Base-by-base conservation (phyloP, 1,140 invertebrate species). In the Neelides sp. region DNA sequence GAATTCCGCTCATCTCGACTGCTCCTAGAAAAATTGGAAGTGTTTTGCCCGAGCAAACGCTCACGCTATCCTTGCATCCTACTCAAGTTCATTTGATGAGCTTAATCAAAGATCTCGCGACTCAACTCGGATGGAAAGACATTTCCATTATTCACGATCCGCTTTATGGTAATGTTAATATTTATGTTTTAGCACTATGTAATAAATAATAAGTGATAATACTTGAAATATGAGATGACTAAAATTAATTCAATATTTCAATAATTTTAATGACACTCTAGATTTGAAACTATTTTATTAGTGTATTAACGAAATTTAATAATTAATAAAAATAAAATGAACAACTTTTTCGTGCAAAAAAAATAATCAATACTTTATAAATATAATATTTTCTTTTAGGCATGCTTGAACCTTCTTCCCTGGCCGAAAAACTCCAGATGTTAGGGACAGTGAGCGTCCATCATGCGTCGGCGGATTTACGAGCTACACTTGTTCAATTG, bases 141-240 rank as follows among this genome's bases (percentile, higher is more conserved):
- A 43, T 54, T 32, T 52, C 59, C 2, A 55, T 61, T 32, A 61
- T 61, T 53, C 51, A 57, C 39, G 59, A 61, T 44, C 50, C 55
- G 20, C 26, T 50, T 19, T 36, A 57, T 55, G 58, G 58, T 60
- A 57, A 52, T 32, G 12, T 39, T 13, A 39, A 39, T 8, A 4
- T 32, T 32, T 32, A n/a, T 32, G 7, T 32, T 8, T 32, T 8
- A 8, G n/a, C 28, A 32, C n/a, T 32, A 32, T 32, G 28, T 32
- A 32, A 32, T 13, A 32, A 5, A 32, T 13, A n/a, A 32, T 32
- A 32, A 8, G 28, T 32, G 28, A 8, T 32, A 8, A 32, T 8
- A 32, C n/a, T 7, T 8, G 28, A 8, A n/a, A 32, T 7, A 32
- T n/a, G 28, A 32, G 28, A 32, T 7, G n/a, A 32, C 7, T 8